A percentile compares a stretch with the other conserved stretches of the same genome.
Conservation (phyloP, 2,113 vertebrate species). For the Amphiprion percula region DNA sequence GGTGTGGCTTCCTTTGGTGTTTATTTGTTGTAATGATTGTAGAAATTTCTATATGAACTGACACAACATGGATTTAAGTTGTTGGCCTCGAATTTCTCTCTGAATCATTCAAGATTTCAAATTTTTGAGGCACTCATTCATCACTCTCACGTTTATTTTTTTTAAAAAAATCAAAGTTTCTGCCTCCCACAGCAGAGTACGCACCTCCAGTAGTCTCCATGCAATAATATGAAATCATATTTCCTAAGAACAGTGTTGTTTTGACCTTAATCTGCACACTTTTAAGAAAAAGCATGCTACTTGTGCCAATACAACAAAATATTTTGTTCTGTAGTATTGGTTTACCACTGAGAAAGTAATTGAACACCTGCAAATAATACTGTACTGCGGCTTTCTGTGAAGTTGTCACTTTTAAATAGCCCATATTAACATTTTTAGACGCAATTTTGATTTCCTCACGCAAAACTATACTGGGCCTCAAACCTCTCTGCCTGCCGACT, state of each 20-base stretch:
- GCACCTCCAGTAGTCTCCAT: background rate
- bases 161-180: background rate
- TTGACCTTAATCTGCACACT: slow-evolving; percentile 59
- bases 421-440: slow-evolving; percentile 27
- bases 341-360: slow-evolving; percentile 43
- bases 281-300: slow-evolving; percentile 59
- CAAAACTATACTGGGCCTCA: slow-evolving; percentile 26
- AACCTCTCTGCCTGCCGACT: slow-evolving; percentile 29
- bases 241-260: slow-evolving; percentile 12
- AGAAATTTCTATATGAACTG: slow-evolving; percentile 35
- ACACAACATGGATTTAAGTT: slow-evolving; percentile 33
- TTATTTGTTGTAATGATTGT: slow-evolving; percentile 44
- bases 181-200: background rate
- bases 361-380: slow-evolving; percentile 41
- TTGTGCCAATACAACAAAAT: slow-evolving; percentile 78
- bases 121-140: slow-evolving; percentile 25
- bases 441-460: slow-evolving; percentile 32
- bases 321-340: slow-evolving; percentile 62
- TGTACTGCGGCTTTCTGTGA: slow-evolving; percentile 19
- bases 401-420: slow-evolving; percentile 2
- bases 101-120: slow-evolving; percentile 23
- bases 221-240: background rate
- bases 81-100: slow-evolving; percentile 40
- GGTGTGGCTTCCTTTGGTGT: slow-evolving; percentile 54
- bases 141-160: slow-evolving; percentile 16